phyloP scores from a whole-genome alignment of 2,113 vertebrate species.

The Anolis carolinensis region DNA sequence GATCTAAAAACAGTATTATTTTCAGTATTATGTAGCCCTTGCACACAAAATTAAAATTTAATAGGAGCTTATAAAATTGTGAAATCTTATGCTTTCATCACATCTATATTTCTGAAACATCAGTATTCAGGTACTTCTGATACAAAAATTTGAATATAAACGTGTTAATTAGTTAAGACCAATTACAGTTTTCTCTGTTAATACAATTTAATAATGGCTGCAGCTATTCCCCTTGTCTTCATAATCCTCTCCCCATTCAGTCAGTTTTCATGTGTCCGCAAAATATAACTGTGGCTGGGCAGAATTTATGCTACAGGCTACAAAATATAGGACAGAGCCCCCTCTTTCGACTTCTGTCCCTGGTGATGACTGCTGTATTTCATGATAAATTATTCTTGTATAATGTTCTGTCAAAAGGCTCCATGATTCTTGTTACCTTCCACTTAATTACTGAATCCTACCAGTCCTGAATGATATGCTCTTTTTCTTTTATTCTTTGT shows the following conservation, averaged over 20 bases:
- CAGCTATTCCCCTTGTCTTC: background rate
- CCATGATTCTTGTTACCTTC: background rate
- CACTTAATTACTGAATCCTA: background rate
- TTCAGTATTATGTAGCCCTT: background rate
- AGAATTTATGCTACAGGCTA: background rate
- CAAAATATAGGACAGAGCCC: background rate
- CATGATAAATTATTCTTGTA: background rate
- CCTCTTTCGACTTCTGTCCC: background rate
- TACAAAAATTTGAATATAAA: background rate
- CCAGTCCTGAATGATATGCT: slow-evolving; percentile 18
- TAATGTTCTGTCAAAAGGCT: background rate
- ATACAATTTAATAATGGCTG: background rate
- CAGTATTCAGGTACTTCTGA: background rate
- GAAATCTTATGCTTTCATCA: background rate
- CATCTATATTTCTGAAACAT: background rate
- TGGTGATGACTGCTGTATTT: background rate
- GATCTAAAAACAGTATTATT: background rate
- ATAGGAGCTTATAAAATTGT: background rate
- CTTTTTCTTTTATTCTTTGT: background rate
- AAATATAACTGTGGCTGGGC: background rate
- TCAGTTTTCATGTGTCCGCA: background rate
- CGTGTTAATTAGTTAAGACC: background rate
- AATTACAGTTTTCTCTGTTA: background rate
- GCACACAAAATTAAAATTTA: background rate
- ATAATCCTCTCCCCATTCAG: background rate